Conservation (phyloP, 92 coral and sea anemone genomes). For the Bergia puertoricense region DNA sequence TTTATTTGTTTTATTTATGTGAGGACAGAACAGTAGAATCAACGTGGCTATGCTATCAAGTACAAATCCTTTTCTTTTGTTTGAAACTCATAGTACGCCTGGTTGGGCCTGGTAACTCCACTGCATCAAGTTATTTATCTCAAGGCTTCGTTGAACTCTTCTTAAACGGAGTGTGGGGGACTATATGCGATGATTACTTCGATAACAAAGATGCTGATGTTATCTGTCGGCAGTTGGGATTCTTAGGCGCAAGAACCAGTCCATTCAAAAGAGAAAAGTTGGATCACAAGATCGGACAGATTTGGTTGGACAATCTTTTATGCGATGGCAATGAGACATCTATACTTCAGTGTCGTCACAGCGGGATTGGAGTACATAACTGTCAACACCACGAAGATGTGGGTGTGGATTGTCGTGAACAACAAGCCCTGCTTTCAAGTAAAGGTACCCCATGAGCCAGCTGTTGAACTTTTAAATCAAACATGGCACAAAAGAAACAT, state of each 20-base stretch:
- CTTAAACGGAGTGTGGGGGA: slow-evolving; percentile 29
- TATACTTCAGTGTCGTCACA: not conserved
- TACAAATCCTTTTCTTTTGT: too few relatives aligned
- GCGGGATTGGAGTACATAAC: not conserved
- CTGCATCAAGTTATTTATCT: not conserved
- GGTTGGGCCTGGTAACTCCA: not conserved
- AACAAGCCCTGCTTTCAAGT: not conserved
- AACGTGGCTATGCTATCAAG: too few relatives aligned
- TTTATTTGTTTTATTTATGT: too few relatives aligned
- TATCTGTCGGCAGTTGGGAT: slow-evolving; percentile 24
- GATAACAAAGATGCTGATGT: slow-evolving; percentile 23
- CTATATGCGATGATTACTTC: slow-evolving; percentile 18
- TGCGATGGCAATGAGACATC: slow-evolving; percentile 31
- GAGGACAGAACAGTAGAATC: too few relatives aligned
- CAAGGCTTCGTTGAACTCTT: slow-evolving; percentile 12
- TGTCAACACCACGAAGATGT: slow-evolving; percentile 38
- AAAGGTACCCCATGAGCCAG: not conserved
- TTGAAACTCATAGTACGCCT: not conserved
- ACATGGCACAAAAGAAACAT: too few relatives aligned
- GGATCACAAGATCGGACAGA: not conserved
- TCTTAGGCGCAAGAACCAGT: not conserved
- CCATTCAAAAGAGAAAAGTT: not conserved
- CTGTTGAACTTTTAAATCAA: too few relatives aligned
- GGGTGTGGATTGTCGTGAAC: slow-evolving; percentile 13
- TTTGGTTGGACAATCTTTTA: slow-evolving; percentile 1